Evolutionary conservation across 2,888 invertebrate species (phyloP).

Genomic region (Napeogenes sylphis): DNA sequence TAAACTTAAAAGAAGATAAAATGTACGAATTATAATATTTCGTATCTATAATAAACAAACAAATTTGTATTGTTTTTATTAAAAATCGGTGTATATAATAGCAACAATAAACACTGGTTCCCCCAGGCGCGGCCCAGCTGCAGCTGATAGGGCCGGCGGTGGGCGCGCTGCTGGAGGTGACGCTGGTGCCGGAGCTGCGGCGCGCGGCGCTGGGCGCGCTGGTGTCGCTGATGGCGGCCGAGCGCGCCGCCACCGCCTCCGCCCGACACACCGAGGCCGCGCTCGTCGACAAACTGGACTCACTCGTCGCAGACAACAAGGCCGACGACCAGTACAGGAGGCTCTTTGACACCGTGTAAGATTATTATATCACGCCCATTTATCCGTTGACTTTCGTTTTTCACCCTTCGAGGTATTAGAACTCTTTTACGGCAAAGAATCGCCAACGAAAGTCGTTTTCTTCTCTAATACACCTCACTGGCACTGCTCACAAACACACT

Average conservation of each 20-base stretch:
- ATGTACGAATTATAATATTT: too few relatives aligned
- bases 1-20: too few relatives aligned
- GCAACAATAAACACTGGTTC: too few relatives aligned
- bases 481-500: too few relatives aligned
- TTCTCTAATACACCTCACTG: too few relatives aligned
- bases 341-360: slow-evolving; percentile 97
- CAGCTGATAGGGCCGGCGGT: slow-evolving; percentile 95
- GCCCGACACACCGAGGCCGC: slow-evolving; percentile 95
- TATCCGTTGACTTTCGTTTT: too few relatives aligned
- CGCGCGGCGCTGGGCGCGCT: slow-evolving; percentile 94
- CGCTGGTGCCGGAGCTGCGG: slow-evolving; percentile 92
- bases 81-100: too few relatives aligned
- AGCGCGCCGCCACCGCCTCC: slow-evolving; percentile 88
- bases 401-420: too few relatives aligned
- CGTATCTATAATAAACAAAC: too few relatives aligned
- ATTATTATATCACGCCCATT: slow-evolving; percentile 38
- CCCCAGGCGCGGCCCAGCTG: slow-evolving; percentile 86
- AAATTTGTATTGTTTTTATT: too few relatives aligned
- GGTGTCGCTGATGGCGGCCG: slow-evolving; percentile 97
- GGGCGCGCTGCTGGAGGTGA: slow-evolving; percentile 95
- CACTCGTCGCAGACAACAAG: slow-evolving; percentile 93
- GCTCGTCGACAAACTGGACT: slow-evolving; percentile 94
- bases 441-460: too few relatives aligned
- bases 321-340: slow-evolving; percentile 95
- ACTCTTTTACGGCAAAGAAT: too few relatives aligned